Base-by-base conservation (phyloP, 2,888 invertebrate species). In the Polietes domitor region DNA sequence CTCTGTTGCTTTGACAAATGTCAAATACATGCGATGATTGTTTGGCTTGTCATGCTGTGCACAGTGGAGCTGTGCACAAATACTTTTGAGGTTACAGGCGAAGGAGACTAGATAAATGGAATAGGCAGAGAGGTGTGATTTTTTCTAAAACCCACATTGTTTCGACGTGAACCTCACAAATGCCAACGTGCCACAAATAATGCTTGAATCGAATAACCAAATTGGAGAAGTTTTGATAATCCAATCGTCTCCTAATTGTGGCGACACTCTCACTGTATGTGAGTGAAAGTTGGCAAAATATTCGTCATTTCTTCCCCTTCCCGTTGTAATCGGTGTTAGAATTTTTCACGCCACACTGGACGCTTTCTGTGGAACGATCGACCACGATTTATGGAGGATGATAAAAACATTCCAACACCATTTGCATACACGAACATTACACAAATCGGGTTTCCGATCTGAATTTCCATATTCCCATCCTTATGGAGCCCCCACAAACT, bases 1-100 rank as follows among this genome's bases (percentile, higher is more conserved):
- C 74, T 41, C 68, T 65, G 75, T 72, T 76, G 77, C 81, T 81
- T 78, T 81, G 84, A 76, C 81, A 84, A 78, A 72, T 78, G 84
- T 81, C 81, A 84, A 78, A 84, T 26, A 78, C 84, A 84, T 78
- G 68, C 68, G 17, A 28, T 68, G 43, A 68, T 68, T 37, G 21
- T 68, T 37, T 41, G 24, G 10, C 21, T 21, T 7, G 5, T 37
- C 68, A 19, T 68, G 68, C 37, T 17, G 68, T 68, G 68, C 43
- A 68, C 68, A 68, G 68, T 68, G 68, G 68, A 0, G n/a, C 2
- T 47, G 15, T n/a, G 12, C 7, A 47, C n/a, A 5, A 47, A n/a
- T 47, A 32, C n/a, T n/a, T n/a, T n/a, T n/a, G n/a, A n/a, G 32
- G 9, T 32, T 32, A 32, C 32, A 32, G 32, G 32, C n/a, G n/a